Evolutionary conservation across 2,888 invertebrate species (phyloP).

Genomic region (Hydropsyche betteni): DNA sequence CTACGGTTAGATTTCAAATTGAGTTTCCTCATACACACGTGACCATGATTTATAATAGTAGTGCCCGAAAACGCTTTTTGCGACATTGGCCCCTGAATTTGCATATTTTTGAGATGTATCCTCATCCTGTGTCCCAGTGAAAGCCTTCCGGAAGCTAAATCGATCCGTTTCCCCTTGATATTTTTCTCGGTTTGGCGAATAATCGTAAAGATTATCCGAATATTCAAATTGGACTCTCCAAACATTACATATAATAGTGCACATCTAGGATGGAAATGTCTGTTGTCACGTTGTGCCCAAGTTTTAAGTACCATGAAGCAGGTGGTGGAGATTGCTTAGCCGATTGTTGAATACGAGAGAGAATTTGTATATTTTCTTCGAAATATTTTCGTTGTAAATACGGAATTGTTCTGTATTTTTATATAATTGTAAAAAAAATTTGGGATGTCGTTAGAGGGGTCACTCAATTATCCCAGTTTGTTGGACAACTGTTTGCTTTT

Average conservation of each 20-base stretch:
- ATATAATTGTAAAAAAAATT: neutral
- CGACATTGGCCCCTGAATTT: too few species aligned
- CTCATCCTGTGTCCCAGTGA: too few species aligned
- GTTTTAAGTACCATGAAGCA: slow-evolving; percentile 2
- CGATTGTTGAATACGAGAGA: neutral
- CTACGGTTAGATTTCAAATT: slow-evolving; percentile 12
- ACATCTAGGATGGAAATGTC: neutral
- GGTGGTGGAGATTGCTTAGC: slow-evolving; percentile 10
- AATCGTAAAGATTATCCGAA: too few species aligned
- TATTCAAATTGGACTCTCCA: too few species aligned
- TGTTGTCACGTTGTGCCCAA: slow-evolving; percentile 9
- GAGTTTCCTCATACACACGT: neutral
- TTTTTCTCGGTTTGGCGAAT: too few species aligned
- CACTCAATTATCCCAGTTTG: slow-evolving; percentile 17
- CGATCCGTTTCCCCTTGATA: too few species aligned
- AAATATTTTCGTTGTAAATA: too few species aligned
- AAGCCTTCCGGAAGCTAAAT: too few species aligned
- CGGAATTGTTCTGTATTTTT: neutral
- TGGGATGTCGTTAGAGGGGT: neutral
- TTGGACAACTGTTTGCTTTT: slow-evolving; percentile 13
- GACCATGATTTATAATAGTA: too few species aligned
- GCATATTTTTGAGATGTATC: too few species aligned
- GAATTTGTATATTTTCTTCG: neutral
- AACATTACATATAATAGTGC: neutral
- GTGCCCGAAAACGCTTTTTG: too few species aligned